Percentiles rank a stretch among this genome's conserved stretches.
Conservation (phyloP, 2,113 vertebrate genomes). For the Tonatia bakeri region DNA sequence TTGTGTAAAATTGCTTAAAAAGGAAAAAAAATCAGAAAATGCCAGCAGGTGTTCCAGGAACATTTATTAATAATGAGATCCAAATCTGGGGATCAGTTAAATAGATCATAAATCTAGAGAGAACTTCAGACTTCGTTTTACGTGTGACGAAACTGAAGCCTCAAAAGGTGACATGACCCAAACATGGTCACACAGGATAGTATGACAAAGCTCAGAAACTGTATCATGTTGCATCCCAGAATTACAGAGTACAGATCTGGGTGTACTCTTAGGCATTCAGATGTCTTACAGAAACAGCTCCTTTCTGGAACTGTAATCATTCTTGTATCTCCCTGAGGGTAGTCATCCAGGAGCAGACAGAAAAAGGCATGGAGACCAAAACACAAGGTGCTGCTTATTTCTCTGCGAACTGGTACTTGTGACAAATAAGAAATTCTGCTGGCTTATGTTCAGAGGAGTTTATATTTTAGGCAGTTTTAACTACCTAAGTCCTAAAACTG, state of each 20-base stretch:
- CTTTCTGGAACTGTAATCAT: background rate
- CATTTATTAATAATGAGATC: constrained; percentile 33
- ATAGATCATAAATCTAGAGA: constrained; percentile 1
- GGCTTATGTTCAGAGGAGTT: background rate
- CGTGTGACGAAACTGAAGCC: background rate
- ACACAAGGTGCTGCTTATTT: background rate
- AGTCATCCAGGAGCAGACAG: background rate
- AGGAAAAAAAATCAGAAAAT: constrained; percentile 48
- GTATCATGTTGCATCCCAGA: background rate
- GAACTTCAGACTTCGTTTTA: background rate
- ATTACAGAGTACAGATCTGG: background rate
- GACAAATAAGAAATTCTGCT: background rate
- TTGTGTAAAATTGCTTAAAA: constrained; percentile 66
- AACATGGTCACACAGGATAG: background rate
- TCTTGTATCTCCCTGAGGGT: background rate
- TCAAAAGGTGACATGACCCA: background rate
- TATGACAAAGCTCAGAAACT: background rate
- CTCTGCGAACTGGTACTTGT: background rate
- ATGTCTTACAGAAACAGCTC: background rate
- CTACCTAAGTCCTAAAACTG: background rate
- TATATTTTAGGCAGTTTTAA: background rate
- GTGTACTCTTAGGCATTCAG: background rate
- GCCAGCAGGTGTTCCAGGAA: constrained; percentile 69
- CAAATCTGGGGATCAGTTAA: constrained; percentile 18
- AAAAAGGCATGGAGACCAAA: background rate